Base-by-base conservation (phyloP, 2,888 invertebrate species). In the Metopia argyrocephala region DNA sequence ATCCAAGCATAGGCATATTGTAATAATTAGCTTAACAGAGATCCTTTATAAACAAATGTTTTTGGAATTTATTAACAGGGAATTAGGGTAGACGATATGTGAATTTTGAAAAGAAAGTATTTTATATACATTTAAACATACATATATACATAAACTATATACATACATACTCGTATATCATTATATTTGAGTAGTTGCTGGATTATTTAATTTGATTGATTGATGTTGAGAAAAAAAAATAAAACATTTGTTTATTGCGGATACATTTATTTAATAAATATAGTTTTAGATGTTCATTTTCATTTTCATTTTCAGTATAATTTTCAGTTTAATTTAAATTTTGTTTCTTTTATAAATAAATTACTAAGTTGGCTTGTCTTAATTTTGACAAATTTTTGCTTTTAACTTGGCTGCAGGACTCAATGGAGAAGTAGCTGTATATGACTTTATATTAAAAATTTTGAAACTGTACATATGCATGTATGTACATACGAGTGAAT, bases 381-480 rank as follows among this genome's bases (percentile, higher is more conserved):
- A 87, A 89, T 86, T 84, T 87, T 86, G 89, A 88, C 89, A 88
- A 85, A 87, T 89, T 89, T 88, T 89, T 89, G 90, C 89, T 89
- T 86, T 78, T 87, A 89, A 89, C 89, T 89, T 89, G 87, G 89
- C 90, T 89, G 89, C 89, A 86, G 87, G 86, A 89, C 89, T 89
- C 87, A 87, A 87, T 88, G 88, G 90, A 87, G 86, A 78, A 85
- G 86, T 85, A 85, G 85, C 83, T 79, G 59, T 66, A 45, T n/a
- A 28, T 59, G 18, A 2, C 20, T 62, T n/a, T n/a, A 59, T n/a
- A 56, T 31, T 38, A 25, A 27, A 64, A 6, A 18, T 21, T 2
- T 38, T n/a, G n/a, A n/a, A n/a, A 31, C n/a, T 23, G 25, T 38
- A 68, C 57, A 50, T 23, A 48, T 62, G 25, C 48, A 68, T n/a